Base-by-base conservation (phyloP, 2,113 vertebrate species). In the Phodopus roborovskii region DNA sequence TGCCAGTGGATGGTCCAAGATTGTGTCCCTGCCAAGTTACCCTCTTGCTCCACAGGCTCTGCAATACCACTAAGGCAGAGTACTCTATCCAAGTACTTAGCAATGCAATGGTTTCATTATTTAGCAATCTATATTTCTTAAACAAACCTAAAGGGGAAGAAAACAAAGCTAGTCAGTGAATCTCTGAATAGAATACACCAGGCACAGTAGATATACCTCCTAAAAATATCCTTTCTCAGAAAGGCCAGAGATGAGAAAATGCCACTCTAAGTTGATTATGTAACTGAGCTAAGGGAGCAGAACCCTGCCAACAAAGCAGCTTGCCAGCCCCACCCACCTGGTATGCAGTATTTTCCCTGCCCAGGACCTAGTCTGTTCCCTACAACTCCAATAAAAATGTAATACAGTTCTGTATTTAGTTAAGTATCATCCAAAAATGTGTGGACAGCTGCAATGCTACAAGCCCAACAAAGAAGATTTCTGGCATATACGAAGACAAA, bases 171-270 rank as follows among this genome's bases (percentile, higher is more conserved):
- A 53, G 48, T 94, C 48, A 90, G 66, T 62, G 95, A 94, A 94
- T 89, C 22, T 92, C 84, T 88, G 66, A 96, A 95, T 90, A 88
- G 93, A 97, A 97, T 64, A 90, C 53, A 48, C 26, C 84, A n/a
- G 88, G 42, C 77, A 90, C 24, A 89, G 19, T 6, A 17, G 42
- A 45, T 19, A 90, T 36, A 24, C 16, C 33, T 88, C 91, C 91
- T 91, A 97, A 96, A 96, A 85, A 89, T 82, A 90, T 56, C 15
- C 42, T 75, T 91, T 88, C 83, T 68, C 42, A 71, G 87, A 94
- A 58, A 33, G 30, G 56, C 53, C 56, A 85, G 73, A 85, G 39
- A 39, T 58, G 89, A 70, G 79, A 85, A n/a, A 90, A 68, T 3
- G 10, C 60, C 94, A 93, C 70, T 90, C 86, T 22, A 88, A 78